phyloP scores from a whole-genome alignment of 2,113 vertebrate genomes.

The Panurus biarmicus region DNA sequence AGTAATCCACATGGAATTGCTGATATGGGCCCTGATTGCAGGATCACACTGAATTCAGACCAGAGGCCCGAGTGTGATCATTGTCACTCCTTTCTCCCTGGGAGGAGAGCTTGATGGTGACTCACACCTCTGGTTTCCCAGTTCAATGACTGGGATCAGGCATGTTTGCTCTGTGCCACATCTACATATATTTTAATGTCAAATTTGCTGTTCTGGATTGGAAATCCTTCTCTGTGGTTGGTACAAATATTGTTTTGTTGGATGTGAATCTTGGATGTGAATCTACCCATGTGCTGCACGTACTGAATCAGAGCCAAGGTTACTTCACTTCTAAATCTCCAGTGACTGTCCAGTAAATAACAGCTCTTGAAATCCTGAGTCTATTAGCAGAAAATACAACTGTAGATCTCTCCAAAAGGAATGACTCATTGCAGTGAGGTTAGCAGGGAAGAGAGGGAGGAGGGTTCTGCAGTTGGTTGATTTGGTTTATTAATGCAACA shows the following conservation, averaged over 20 bases:
- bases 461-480: neutral
- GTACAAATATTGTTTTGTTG: neutral
- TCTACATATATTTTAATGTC: neutral
- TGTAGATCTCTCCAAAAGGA: neutral
- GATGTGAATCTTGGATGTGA: neutral
- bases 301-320: neutral
- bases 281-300: neutral
- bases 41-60: neutral
- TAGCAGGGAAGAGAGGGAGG: neutral
- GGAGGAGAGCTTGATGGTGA: neutral
- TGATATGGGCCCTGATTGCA: neutral
- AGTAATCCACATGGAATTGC: neutral
- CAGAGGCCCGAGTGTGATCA: neutral
- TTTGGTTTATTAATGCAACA: neutral
- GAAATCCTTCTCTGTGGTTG: neutral
- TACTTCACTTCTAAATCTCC: slow-evolving; percentile 28
- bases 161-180: neutral
- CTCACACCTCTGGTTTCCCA: neutral
- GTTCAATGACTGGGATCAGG: neutral
- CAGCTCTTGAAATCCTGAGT: neutral
- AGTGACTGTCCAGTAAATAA: slow-evolving; percentile 29
- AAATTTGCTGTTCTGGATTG: neutral
- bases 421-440: neutral
- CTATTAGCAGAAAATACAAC: neutral
- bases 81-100: neutral